Evolutionary conservation across 1,140 invertebrate species (phyloP).

Genomic region (Solenopsis fugax): DNA sequence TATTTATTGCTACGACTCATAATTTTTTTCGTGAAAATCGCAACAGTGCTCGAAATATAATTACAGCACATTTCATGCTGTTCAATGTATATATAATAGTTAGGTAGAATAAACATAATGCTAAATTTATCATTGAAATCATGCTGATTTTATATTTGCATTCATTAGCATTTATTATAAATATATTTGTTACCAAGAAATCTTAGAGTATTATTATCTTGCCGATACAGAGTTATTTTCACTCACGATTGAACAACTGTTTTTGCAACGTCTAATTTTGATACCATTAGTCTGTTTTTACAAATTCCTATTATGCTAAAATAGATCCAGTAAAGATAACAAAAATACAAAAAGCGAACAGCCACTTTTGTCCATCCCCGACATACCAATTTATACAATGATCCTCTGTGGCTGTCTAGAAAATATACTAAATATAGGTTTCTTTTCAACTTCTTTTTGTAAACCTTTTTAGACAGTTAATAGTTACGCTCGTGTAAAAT

Average conservation of each 20-base stretch:
- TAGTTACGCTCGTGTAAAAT: not conserved
- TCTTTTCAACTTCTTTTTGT: too few relatives aligned
- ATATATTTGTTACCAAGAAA: not conserved
- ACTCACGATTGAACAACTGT: not conserved
- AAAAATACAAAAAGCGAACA: not conserved
- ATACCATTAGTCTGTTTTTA: not conserved
- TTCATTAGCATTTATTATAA: not conserved
- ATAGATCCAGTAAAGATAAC: not conserved
- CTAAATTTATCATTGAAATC: not conserved
- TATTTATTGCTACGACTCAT: too few relatives aligned
- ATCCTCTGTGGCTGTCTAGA: not conserved
- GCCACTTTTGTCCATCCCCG: not conserved
- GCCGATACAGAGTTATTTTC: not conserved
- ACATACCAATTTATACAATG: not conserved
- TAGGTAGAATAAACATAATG: not conserved
- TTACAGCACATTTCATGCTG: not conserved
- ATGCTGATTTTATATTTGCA: not conserved
- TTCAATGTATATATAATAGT: not conserved
- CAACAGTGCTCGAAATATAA: not conserved
- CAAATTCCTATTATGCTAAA: not conserved
- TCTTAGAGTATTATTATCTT: not conserved
- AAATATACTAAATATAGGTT: not conserved
- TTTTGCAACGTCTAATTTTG: not conserved
- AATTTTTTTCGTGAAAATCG: not conserved
- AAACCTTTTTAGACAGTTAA: not conserved